These are phyloP conservation scores for Acronicta psi DNA, from an alignment of 2,888 invertebrate species.

Conservation along the genomic window DNA sequence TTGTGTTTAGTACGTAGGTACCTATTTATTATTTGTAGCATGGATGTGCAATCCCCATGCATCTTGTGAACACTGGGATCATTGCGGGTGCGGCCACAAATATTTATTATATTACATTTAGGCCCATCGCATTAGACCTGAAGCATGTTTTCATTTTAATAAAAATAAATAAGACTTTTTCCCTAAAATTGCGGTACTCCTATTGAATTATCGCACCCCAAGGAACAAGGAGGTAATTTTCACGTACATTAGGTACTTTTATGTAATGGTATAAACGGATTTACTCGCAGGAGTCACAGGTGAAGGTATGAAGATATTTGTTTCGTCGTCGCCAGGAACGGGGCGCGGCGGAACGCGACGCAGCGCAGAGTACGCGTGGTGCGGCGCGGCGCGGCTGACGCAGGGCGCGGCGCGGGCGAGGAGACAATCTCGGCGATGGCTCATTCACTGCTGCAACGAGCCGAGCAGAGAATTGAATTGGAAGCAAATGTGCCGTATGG, in stretches of 20 bases:
- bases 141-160: conserved; percentile 39
- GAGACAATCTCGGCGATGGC: conserved; percentile 84
- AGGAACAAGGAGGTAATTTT: conserved; percentile 61
- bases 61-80: conserved; percentile 32
- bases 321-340: conserved; percentile 53
- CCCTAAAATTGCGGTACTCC: conserved; percentile 45
- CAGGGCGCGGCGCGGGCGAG: conserved; percentile 56
- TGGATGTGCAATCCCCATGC: conserved; percentile 60
- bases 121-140: conserved; percentile 9
- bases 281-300: conserved; percentile 62
- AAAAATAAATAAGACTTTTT: conserved; percentile 38
- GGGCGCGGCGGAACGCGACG: conserved; percentile 7
- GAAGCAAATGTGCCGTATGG: conserved; percentile 85
- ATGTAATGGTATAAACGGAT: conserved; percentile 62
- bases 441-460: conserved; percentile 85
- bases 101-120: conserved; percentile 21
- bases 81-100: conserved; percentile 23
- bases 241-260: conserved; percentile 61
- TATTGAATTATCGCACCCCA: conserved; percentile 54
- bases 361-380: conserved; percentile 16
- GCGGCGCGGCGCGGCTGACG: conserved; percentile 44
- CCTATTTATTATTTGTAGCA: conserved; percentile 65
- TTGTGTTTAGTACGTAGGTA: conserved; percentile 56
- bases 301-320: conserved; percentile 63
- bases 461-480: conserved; percentile 86